Evolutionary conservation across 2,888 invertebrate genomes (phyloP).

Genomic region (Halictus ligatus): DNA sequence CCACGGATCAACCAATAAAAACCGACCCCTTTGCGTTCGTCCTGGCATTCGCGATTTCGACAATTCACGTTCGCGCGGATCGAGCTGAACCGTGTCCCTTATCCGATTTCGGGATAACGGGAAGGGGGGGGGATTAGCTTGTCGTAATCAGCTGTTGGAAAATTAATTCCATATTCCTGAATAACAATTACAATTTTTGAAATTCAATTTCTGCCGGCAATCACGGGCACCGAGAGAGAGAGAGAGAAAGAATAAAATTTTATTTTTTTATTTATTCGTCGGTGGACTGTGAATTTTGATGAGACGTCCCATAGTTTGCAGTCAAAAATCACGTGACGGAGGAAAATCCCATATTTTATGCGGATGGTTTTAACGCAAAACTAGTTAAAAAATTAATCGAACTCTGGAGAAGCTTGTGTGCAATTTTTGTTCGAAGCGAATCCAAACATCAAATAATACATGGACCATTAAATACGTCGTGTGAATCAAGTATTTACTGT

Average conservation of each 20-base stretch:
- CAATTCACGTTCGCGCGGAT: not conserved
- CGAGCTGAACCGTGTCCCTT: not conserved
- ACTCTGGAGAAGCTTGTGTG: not conserved
- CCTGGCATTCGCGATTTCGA: not conserved
- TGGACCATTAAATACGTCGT: not conserved
- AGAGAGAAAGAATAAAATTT: not conserved
- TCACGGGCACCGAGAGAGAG: not conserved
- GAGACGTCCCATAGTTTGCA: not conserved
- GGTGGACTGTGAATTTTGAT: not conserved
- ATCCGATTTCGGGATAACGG: not conserved
- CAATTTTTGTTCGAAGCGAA: not conserved
- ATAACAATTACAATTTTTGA: constrained; percentile 1
- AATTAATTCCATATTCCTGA: not conserved
- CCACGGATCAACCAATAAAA: constrained; percentile 9
- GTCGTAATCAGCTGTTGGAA: not conserved
- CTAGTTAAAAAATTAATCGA: not conserved
- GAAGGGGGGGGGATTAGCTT: not conserved
- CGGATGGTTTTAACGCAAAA: not conserved
- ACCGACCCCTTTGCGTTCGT: not conserved
- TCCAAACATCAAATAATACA: not conserved
- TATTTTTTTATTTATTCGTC: not conserved
- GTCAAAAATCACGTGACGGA: not conserved
- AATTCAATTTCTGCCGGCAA: not conserved
- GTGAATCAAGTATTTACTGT: not conserved
- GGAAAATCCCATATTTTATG: too few species aligned